Evolutionary conservation across 2,888 invertebrate species (phyloP).

Genomic region (Dicyrtomina minuta): DNA sequence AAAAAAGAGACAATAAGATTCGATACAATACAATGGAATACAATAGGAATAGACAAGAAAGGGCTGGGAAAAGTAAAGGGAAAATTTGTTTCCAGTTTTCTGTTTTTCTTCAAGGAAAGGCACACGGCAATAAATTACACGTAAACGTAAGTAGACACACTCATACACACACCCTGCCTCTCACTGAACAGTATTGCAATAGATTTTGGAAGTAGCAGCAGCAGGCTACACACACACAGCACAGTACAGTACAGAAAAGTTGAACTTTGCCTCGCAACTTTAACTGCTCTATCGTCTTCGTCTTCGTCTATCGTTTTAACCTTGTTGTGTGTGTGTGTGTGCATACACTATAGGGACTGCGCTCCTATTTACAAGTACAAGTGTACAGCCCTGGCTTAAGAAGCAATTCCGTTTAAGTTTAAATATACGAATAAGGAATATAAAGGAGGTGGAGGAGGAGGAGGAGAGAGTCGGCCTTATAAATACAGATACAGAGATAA

Average conservation of each 20-base stretch:
- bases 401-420: no score
- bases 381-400: no score
- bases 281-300: no score
- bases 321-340: not conserved
- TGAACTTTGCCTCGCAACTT: constrained; percentile 33
- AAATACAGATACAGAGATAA: not conserved
- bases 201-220: no score
- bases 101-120: constrained; percentile 48
- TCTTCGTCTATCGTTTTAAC: constrained; percentile 16
- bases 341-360: no score
- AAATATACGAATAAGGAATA: no score
- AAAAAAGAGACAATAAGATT: constrained; percentile 45
- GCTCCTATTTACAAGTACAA: no score
- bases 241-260: constrained; percentile 28
- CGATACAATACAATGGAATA: constrained; percentile 39
- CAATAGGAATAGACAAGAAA: constrained; percentile 34
- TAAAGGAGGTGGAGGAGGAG: no score
- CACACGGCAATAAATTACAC: constrained; percentile 53
- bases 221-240: not conserved
- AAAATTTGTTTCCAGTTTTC: constrained; percentile 53
- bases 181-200: no score
- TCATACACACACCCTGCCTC: constrained; percentile 1
- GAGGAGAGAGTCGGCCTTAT: not conserved
- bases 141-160: constrained; percentile 34
- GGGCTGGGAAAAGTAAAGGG: constrained; percentile 29